These are phyloP conservation scores for Osmerus mordax DNA, from an alignment of 2,113 vertebrate genomes.

Conservation along the genomic window DNA sequence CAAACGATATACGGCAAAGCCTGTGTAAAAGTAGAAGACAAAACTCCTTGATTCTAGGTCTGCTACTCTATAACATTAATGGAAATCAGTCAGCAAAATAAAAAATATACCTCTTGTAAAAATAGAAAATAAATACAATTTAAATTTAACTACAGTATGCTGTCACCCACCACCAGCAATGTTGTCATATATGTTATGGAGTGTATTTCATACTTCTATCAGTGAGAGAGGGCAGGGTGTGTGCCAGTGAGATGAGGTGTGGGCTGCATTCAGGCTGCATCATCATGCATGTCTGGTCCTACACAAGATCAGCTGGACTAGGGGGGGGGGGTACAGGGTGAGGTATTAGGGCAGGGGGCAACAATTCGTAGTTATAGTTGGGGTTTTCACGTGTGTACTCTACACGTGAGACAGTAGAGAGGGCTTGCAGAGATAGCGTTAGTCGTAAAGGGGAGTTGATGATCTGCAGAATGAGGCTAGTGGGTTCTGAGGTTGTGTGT, in stretches of 20 bases:
- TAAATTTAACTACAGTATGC: slow-evolving; percentile 45
- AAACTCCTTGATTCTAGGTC: no score
- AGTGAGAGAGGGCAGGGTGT: background rate
- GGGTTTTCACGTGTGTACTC: background rate
- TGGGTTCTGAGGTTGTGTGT: background rate
- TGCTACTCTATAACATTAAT: no score
- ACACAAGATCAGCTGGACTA: no score
- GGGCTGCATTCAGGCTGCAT: no score
- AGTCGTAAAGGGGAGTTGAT: background rate
- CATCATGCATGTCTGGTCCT: no score
- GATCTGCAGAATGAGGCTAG: background rate
- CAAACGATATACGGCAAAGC: no score
- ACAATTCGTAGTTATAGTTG: background rate
- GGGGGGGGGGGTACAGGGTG: no score
- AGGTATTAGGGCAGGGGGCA: no score
- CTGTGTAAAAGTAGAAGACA: no score
- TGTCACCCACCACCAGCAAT: slow-evolving; percentile 21
- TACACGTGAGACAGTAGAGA: background rate
- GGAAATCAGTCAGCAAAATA: slow-evolving; percentile 33
- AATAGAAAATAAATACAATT: slow-evolving; percentile 73
- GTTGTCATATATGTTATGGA: background rate
- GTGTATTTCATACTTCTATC: background rate
- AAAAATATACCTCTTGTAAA: slow-evolving; percentile 48
- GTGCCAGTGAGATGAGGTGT: background rate
- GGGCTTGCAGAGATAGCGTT: background rate